phyloP scores from a whole-genome alignment of 2,797 vertebrate genomes.

The Dendrocincla fuliginosa region DNA sequence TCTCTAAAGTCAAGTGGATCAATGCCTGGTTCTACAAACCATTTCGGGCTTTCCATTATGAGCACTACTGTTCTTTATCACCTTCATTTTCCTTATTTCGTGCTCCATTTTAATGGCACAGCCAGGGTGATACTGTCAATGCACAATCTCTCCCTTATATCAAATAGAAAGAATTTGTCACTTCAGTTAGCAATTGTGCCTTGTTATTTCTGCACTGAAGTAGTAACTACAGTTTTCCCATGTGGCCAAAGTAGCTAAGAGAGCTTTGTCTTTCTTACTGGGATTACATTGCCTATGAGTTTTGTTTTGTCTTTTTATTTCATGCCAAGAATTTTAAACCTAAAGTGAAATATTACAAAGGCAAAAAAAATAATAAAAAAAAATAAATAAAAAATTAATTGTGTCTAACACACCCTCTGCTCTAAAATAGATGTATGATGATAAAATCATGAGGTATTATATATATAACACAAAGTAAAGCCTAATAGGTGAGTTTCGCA shows the following conservation, averaged over 20 bases:
- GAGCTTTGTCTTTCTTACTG: background rate
- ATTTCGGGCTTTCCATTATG: background rate
- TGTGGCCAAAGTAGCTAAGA: background rate
- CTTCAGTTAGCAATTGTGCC: background rate
- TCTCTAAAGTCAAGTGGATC: background rate
- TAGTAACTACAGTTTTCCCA: background rate
- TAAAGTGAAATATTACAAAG: background rate
- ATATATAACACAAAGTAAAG: background rate
- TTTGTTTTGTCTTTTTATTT: background rate
- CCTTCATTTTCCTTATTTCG: background rate
- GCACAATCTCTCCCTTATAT: background rate
- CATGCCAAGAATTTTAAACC: background rate
- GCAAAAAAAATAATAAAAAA: background rate
- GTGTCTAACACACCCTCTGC: background rate
- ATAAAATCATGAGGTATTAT: background rate
- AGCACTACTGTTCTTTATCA: background rate
- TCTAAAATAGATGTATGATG: background rate
- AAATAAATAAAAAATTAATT: background rate
- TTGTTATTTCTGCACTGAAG: constrained; percentile 21
- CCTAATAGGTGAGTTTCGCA: background rate
- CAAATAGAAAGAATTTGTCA: background rate
- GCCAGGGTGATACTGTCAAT: background rate
- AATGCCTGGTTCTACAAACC: background rate
- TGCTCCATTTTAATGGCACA: background rate
- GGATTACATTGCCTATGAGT: background rate